Conservation (phyloP, 1,140 invertebrate species). For the Coenobita brevimanus region DNA sequence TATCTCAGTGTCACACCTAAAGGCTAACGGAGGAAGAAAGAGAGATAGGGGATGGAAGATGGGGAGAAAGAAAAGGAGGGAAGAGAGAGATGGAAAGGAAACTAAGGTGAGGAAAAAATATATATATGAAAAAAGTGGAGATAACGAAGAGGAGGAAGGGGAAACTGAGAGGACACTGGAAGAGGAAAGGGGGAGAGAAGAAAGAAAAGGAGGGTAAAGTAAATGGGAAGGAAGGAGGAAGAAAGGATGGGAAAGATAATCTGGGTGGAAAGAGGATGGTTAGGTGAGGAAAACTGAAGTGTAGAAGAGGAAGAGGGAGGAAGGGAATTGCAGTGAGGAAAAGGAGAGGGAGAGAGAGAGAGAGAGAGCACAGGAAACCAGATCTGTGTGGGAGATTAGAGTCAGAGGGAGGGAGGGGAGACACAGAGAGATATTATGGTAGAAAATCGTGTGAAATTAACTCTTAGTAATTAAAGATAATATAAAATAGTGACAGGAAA, state of each 20-base stretch:
- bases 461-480: too few species aligned
- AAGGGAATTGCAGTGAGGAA: too few species aligned
- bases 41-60: too few species aligned
- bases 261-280: neutral
- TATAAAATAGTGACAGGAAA: too few species aligned
- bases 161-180: too few species aligned
- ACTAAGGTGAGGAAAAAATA: neutral
- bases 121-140: neutral
- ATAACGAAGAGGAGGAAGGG: neutral
- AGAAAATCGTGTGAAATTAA: too few species aligned
- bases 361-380: neutral
- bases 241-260: conserved; percentile 18
- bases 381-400: neutral
- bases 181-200: too few species aligned
- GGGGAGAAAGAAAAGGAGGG: too few species aligned
- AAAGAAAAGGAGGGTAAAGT: too few species aligned
- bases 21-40: too few species aligned
- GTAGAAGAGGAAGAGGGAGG: neutral
- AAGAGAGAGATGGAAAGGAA: too few species aligned
- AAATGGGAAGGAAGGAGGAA: neutral
- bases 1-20: too few species aligned
- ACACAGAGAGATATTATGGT: neutral
- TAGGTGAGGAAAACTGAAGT: neutral
- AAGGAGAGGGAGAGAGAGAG: neutral
- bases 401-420: neutral